Evolutionary conservation across 2,888 invertebrate genomes (phyloP).

Genomic region (Galerucella pusilla): DNA sequence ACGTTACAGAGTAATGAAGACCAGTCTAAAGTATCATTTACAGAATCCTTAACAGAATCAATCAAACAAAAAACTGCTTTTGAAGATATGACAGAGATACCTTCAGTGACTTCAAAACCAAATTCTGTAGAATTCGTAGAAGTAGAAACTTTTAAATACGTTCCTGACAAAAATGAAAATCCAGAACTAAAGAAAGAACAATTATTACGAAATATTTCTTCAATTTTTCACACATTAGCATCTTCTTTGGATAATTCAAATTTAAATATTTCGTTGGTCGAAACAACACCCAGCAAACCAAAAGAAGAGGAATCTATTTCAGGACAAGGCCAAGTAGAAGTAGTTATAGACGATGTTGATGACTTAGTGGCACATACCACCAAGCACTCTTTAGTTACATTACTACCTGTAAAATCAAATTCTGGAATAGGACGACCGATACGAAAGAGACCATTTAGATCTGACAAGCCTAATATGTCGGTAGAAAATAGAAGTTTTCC

Average conservation of each 20-base stretch:
- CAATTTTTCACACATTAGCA: constrained; percentile 73
- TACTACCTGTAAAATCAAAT: constrained; percentile 83
- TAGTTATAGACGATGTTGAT: constrained; percentile 60
- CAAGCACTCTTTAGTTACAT: constrained; percentile 69
- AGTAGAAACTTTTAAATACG: constrained; percentile 55
- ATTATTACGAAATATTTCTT: constrained; percentile 71
- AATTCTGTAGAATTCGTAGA: constrained; percentile 52
- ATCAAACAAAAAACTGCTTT: neutral
- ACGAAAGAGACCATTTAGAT: constrained; percentile 69
- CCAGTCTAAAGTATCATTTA: neutral
- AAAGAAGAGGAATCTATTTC: constrained; percentile 45
- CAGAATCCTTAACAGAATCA: constrained; percentile 30
- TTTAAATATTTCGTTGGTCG: constrained; percentile 30
- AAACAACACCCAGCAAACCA: constrained; percentile 20
- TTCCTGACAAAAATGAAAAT: constrained; percentile 42
- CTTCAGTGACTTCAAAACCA: constrained; percentile 36
- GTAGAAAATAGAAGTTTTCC: constrained; percentile 59
- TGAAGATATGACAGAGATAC: constrained; percentile 28
- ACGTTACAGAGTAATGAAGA: neutral
- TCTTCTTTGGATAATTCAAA: constrained; percentile 66
- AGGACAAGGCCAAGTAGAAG: constrained; percentile 62
- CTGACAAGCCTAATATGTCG: constrained; percentile 51
- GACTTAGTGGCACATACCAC: constrained; percentile 58
- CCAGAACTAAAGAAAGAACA: constrained; percentile 55
- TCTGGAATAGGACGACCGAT: constrained; percentile 79